Evolutionary conservation across 1,140 invertebrate genomes (phyloP), one percentile per base, ranked within the genome.

Genomic region (Drosophila obscura): DNA sequence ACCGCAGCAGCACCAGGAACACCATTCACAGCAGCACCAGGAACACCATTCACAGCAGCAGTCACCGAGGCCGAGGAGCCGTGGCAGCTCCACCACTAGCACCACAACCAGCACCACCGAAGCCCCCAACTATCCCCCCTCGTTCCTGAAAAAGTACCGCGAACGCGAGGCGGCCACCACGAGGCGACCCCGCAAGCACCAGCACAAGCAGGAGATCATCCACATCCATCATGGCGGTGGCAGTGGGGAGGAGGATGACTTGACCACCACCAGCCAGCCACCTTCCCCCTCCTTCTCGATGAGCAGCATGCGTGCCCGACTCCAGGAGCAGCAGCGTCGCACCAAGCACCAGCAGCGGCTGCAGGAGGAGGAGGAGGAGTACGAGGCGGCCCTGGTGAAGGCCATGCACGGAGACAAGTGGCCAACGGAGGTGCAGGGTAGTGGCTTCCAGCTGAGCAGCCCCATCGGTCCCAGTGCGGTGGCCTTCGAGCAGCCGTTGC

Each of bases 401-500:
- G 83, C 83, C 9, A 87, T 87, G 82, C 62, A 76, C 1, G 83
- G 83, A 8, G 73, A 83, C 2, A 88, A 88, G 48, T 88, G 83
- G 83, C 83, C 83, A 19, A 43, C 67, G 65, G 83, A 83, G 58
- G 79, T 87, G 59, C 68, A 73, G 11, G 75, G 73, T 22, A 80
- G 83, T 26, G 52, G 82, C 52, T 81, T 59, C 31, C 84, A 87
- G 60, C 83, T 85, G 62, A 52, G 58, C 76, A 88, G 76, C 19
- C 84, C 83, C 51, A 88, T 88, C n/a, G 83, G 84, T 6, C 83
- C 83, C 43, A 88, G 83, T 51, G 83, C 83, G 0, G 84, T 88
- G 61, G 83, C 83, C 56, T 88, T 89, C 16, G 80, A 83, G 13
- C 84, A 87, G 52, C 58, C 79, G 1, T 0, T 87, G 26, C 73